Percentiles rank a stretch among this genome's conserved stretches.
Evolutionary conservation across 2,888 invertebrate species (phyloP).

Genomic region (Drosophila koepferae): DNA sequence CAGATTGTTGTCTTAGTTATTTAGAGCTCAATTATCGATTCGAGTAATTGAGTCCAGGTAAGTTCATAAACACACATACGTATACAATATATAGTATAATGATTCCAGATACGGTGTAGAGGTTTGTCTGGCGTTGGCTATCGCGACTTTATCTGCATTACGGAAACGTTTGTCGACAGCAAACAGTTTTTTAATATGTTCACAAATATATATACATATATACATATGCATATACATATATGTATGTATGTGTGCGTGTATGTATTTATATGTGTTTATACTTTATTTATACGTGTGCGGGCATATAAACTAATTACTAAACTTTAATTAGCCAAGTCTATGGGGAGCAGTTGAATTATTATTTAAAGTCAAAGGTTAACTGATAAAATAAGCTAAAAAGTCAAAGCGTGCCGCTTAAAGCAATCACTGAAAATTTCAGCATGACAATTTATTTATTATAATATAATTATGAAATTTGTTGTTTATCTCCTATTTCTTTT

Average conservation of each 20-base stretch:
- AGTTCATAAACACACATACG: background rate
- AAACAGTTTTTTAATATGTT: constrained; percentile 21
- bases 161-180: constrained; percentile 24
- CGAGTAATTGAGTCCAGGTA: constrained; percentile 19
- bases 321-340: constrained; percentile 20
- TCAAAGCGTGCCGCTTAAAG: too few species aligned
- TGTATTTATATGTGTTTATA: background rate
- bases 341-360: constrained; percentile 11
- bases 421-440: background rate
- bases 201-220: background rate
- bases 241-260: background rate
- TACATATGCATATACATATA: background rate
- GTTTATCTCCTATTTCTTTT: background rate
- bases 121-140: constrained; percentile 1
- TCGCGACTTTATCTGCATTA: constrained; percentile 39
- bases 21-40: background rate
- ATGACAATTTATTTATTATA: constrained; percentile 9
- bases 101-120: constrained; percentile 3
- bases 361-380: constrained; percentile 36
- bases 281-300: background rate
- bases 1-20: background rate
- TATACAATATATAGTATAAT: background rate
- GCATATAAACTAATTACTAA: constrained; percentile 19
- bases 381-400: constrained; percentile 7
- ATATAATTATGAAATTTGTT: constrained; percentile 1